Conservation (phyloP, 2,797 vertebrate genomes). For the Sebastes reedi region DNA sequence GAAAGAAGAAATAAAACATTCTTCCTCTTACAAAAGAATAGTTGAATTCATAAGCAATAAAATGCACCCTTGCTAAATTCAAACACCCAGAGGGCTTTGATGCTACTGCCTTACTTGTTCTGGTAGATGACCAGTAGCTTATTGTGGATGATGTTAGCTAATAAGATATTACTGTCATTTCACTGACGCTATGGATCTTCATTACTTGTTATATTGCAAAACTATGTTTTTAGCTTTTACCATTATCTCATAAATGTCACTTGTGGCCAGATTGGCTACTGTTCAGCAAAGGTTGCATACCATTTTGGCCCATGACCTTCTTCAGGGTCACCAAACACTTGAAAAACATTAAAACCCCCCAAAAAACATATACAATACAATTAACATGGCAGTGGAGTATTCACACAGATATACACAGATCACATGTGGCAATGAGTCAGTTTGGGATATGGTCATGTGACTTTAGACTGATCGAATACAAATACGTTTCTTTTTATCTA, state of each 20-base stretch:
- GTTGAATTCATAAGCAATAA: neutral
- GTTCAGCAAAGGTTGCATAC: fast-evolving
- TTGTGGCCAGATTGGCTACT: neutral
- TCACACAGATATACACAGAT: neutral
- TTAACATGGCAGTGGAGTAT: neutral
- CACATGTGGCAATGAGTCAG: neutral
- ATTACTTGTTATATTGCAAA: neutral
- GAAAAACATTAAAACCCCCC: neutral
- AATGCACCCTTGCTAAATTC: neutral
- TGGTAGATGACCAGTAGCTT: neutral
- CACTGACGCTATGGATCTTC: neutral
- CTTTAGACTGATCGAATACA: neutral
- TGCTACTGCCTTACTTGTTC: neutral
- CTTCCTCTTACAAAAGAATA: neutral
- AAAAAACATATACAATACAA: neutral
- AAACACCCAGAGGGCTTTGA: neutral
- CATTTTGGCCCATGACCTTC: neutral
- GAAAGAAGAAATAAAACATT: neutral
- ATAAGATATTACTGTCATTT: neutral
- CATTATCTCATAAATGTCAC: neutral
- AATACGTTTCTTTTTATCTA: neutral
- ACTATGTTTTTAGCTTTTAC: neutral
- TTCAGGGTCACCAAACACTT: neutral
- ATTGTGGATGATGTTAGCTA: neutral
- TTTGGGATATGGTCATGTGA: neutral